These are phyloP conservation scores for Tachuris rubrigastra DNA, from an alignment of 2,113 vertebrate species.

Conservation along the genomic window DNA sequence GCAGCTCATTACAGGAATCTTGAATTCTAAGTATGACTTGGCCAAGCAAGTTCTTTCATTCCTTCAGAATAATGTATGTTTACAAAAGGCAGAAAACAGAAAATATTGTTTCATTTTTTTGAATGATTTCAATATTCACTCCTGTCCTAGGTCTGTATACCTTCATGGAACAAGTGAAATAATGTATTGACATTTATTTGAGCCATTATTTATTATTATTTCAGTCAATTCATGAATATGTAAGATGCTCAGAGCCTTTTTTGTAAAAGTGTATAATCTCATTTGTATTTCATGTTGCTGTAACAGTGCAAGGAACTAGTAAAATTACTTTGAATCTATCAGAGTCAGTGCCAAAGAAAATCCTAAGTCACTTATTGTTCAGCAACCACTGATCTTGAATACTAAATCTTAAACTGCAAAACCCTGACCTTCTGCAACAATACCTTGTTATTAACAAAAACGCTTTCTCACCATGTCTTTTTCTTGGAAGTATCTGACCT, in stretches of 20 bases:
- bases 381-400: neutral
- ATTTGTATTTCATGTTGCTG: neutral
- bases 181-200: neutral
- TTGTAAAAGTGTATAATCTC: neutral
- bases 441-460: neutral
- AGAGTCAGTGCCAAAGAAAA: slow-evolving; percentile 14
- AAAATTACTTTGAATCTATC: neutral
- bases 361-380: neutral
- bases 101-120: neutral
- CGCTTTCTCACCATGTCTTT: neutral
- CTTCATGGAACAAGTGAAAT: neutral
- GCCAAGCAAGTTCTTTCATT: neutral
- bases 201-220: neutral
- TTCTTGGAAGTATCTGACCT: neutral
- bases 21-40: neutral
- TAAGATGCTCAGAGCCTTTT: neutral
- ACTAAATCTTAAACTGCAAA: slow-evolving; percentile 4
- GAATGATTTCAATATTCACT: neutral
- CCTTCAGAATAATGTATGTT: neutral
- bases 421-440: neutral
- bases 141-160: neutral
- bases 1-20: neutral
- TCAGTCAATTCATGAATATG: neutral
- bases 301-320: neutral
- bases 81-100: neutral